Conservation (phyloP, 2,797 vertebrate species). For the Diglossa cyanea region DNA sequence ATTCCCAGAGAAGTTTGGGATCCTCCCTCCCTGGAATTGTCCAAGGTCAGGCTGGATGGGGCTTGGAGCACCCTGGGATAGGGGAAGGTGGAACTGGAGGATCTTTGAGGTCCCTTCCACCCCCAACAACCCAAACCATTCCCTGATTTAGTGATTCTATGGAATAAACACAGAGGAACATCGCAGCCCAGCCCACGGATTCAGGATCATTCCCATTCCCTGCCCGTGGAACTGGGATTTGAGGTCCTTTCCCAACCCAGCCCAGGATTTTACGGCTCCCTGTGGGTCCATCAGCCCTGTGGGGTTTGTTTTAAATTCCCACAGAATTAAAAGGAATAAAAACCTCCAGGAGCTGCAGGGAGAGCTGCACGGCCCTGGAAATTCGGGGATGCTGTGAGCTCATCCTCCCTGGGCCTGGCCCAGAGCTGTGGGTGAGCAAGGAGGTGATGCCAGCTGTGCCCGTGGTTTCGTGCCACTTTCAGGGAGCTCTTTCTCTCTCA, state of each 20-base stretch:
- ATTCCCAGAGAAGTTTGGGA: background rate
- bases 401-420: background rate
- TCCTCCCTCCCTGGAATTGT: background rate
- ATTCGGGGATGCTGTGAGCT: background rate
- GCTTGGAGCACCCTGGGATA: background rate
- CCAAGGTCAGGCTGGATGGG: background rate
- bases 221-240: background rate
- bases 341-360: background rate
- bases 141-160: accelerated
- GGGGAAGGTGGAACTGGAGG: background rate
- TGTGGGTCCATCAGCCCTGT: accelerated
- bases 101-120: background rate
- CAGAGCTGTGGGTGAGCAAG: background rate
- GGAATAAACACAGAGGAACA: accelerated
- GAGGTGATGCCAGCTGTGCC: background rate
- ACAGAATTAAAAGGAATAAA: accelerated
- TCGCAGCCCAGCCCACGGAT: accelerated
- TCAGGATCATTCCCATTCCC: background rate
- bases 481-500: background rate
- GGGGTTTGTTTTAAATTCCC: background rate
- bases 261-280: accelerated
- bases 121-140: background rate
- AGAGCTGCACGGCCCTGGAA: background rate
- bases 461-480: background rate
- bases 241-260: background rate